Percentiles rank a stretch among this genome's conserved stretches.
phyloP scores from a whole-genome alignment of 2,888 invertebrate species.

The Lasioglossum malachurum region DNA sequence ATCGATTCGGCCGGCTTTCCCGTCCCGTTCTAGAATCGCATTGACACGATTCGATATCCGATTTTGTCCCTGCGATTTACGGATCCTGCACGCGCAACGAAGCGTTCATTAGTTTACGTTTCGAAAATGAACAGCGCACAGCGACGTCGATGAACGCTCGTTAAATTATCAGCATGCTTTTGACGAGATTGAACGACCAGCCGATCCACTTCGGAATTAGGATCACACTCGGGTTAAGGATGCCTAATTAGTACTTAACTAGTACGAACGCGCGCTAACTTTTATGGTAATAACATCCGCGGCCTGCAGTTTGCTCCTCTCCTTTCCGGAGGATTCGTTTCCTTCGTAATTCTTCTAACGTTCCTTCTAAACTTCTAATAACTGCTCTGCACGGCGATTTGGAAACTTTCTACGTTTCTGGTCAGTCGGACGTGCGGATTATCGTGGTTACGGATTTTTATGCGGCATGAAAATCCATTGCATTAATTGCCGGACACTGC shows the following conservation, averaged over 20 bases:
- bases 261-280: slow-evolving; percentile 24
- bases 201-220: slow-evolving; percentile 19
- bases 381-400: slow-evolving; percentile 13
- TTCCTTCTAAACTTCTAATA: slow-evolving; percentile 23
- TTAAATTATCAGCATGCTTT: not conserved
- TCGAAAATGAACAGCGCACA: not conserved
- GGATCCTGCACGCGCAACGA: not conserved
- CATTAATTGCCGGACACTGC: not conserved
- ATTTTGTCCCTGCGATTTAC: not conserved
- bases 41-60: not conserved
- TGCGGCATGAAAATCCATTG: not conserved
- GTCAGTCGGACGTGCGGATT: not conserved
- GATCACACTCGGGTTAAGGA: slow-evolving; percentile 18
- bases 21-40: not conserved
- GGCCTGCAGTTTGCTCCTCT: not conserved
- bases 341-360: slow-evolving; percentile 16
- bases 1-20: slow-evolving; percentile 12
- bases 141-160: not conserved
- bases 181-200: not conserved
- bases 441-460: not conserved
- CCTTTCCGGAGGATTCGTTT: slow-evolving; percentile 8
- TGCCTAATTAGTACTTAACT: slow-evolving; percentile 28
- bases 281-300: slow-evolving; percentile 18
- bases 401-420: slow-evolving; percentile 29
- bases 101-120: not conserved